Base-by-base conservation (phyloP, 2,113 vertebrate species). In the Microcebus lehilahytsara region DNA sequence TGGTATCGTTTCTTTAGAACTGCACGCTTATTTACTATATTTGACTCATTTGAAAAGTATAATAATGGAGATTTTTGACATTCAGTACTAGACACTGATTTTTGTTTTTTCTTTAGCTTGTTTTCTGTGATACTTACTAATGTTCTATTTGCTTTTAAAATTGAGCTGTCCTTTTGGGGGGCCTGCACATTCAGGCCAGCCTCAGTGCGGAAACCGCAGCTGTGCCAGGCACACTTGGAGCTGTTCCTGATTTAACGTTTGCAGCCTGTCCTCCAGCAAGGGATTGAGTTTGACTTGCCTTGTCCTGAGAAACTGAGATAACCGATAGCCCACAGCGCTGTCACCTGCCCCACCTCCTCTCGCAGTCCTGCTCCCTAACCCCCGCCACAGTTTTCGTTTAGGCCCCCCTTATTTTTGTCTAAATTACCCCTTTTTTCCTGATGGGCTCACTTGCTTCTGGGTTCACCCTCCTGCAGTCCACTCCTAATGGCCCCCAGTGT, bases 201-300 rank as follows among this genome's bases (percentile, higher is more conserved):
- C 74, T 66, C 49, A 1, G 14, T 66, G 17, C 46, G 66, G 25
- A 23, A 64, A 14, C 19, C 30, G 1, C 23, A 37, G n/a, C 1
- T 40, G 56, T 13, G 9, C 8, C 0, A 2, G 42, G 25, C 0
- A 0, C 7, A 2, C n/a, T 40, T 2, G 2, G 51, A 56, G 27
- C 1, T 78, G 23, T 9, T 60, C n/a, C 40, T 49, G 14, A 22
- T 6, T 53, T 20, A 23, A 16, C 13, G 16, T 51, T 46, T 30
- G 53, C n/a, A 16, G 37, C 10, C 9, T 93, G 12, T 64, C 67
- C 19, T 67, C 40, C 23, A 81, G 40, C n/a, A 58, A 5, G 16
- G 66, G 2, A 51, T 46, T 85, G 53, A 85, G 34, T 27, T 66
- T 85, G 83, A 79, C 37, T 77, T 23, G 4, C 19, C 46, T 75